Conservation (phyloP, 2,888 invertebrate species). For the Chymomyza fuscimana region DNA sequence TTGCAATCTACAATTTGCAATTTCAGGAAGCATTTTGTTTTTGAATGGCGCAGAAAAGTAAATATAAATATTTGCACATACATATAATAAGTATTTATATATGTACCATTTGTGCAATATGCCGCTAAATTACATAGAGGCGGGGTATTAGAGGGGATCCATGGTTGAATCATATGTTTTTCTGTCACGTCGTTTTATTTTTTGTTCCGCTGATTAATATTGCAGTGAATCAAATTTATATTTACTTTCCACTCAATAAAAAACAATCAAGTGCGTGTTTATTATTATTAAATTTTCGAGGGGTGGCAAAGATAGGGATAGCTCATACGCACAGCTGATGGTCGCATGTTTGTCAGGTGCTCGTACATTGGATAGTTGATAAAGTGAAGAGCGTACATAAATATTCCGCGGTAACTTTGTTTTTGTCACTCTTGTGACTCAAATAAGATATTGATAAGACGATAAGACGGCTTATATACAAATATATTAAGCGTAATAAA, state of each 20-base stretch:
- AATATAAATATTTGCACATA: background rate
- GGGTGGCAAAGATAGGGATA: background rate
- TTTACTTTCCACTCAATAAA: slow-evolving; percentile 26
- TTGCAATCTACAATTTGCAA: slow-evolving; percentile 11
- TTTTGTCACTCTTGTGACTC: too few relatives aligned
- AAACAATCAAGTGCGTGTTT: background rate
- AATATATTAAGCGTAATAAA: too few relatives aligned
- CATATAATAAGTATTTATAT: background rate
- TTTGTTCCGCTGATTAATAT: slow-evolving; percentile 27
- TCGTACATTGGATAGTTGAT: slow-evolving; percentile 18
- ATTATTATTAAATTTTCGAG: background rate
- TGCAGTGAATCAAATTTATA: slow-evolving; percentile 33
- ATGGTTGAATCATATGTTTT: background rate
- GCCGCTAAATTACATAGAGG: slow-evolving; percentile 9
- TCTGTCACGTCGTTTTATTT: background rate
- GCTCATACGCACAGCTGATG: background rate
- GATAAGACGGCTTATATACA: too few relatives aligned
- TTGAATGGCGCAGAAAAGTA: slow-evolving; percentile 11
- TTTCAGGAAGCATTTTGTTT: slow-evolving; percentile 21
- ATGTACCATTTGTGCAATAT: background rate
- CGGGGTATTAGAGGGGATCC: background rate
- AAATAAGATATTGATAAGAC: too few relatives aligned
- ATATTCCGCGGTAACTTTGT: background rate
- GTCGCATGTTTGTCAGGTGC: background rate
- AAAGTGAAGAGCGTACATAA: slow-evolving; percentile 5